Conservation (phyloP, 2,888 invertebrate genomes). For the Laothoe populi region DNA sequence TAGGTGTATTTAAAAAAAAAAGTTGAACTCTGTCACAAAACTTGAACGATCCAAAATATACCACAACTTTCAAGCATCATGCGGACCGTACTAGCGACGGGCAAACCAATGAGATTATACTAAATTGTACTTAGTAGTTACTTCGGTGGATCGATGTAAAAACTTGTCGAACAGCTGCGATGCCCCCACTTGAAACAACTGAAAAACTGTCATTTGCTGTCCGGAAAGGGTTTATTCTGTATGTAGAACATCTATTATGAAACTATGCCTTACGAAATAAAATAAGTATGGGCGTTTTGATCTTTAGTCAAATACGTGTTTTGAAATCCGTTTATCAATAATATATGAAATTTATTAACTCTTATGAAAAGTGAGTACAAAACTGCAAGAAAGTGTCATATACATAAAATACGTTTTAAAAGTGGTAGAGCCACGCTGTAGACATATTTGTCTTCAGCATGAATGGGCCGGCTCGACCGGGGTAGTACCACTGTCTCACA, state of each 20-base stretch:
- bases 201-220: slow-evolving; percentile 35
- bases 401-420: too few species aligned
- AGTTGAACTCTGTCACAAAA: background rate
- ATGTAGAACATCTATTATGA: slow-evolving; percentile 4
- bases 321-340: background rate
- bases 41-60: background rate
- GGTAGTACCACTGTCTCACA: too few species aligned
- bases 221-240: slow-evolving; percentile 5
- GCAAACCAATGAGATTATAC: slow-evolving; percentile 40
- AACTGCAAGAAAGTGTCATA: too few species aligned
- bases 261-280: background rate
- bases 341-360: too few species aligned
- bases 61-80: slow-evolving; percentile 5
- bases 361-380: too few species aligned
- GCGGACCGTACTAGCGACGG: slow-evolving; percentile 31
- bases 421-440: too few species aligned
- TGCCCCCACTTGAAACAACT: slow-evolving; percentile 21
- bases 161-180: slow-evolving; percentile 29
- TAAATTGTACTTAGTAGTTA: slow-evolving; percentile 39
- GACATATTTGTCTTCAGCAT: too few species aligned
- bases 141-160: slow-evolving; percentile 29
- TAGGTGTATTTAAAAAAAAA: too few species aligned
- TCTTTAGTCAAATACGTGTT: background rate
- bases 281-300: background rate
- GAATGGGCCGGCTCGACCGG: too few species aligned